phyloP scores from a whole-genome alignment of 2,888 invertebrate species.

The Drosophila borborema region DNA sequence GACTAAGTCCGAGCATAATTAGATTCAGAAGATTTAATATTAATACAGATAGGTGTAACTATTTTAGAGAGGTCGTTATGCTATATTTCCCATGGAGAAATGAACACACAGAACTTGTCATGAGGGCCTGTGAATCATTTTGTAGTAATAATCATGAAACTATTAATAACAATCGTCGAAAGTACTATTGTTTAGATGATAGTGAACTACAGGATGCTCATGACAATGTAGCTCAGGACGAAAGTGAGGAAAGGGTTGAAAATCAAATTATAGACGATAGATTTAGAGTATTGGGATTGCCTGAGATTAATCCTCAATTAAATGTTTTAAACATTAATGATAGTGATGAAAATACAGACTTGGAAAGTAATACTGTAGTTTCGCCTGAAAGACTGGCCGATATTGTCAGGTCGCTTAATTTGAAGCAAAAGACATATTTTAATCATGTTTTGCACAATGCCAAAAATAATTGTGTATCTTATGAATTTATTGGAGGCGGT shows the following conservation, averaged over 20 bases:
- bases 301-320: neutral
- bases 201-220: neutral
- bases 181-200: neutral
- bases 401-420: neutral
- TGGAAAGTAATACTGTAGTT: neutral
- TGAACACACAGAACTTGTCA: neutral
- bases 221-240: neutral
- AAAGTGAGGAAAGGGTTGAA: neutral
- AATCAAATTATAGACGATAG: neutral
- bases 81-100: neutral
- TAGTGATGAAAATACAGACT: neutral
- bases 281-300: neutral
- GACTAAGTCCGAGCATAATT: neutral
- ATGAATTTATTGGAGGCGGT: conserved; percentile 1
- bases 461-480: neutral
- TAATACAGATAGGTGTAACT: neutral
- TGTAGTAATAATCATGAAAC: neutral
- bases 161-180: neutral
- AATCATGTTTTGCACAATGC: neutral
- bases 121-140: neutral
- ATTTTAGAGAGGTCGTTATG: neutral
- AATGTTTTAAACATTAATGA: neutral
- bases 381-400: neutral
- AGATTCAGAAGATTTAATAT: neutral
- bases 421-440: neutral